These are phyloP conservation scores for Agrochola circellaris DNA, from an alignment of 2,888 invertebrate species.

Conservation along the genomic window DNA sequence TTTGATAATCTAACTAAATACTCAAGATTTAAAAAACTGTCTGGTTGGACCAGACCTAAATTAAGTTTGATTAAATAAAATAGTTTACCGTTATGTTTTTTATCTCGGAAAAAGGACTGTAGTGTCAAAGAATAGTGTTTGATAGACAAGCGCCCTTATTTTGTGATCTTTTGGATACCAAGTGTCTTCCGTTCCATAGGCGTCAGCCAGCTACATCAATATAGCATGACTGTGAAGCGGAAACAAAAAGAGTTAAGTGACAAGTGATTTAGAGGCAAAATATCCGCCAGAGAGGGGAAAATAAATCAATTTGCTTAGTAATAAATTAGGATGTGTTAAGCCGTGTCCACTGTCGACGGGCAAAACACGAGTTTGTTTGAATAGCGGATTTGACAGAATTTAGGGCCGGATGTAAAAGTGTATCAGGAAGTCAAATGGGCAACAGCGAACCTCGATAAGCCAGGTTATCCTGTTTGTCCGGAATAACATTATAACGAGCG, in stretches of 20 bases:
- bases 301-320: constrained; percentile 46
- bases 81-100: constrained; percentile 84
- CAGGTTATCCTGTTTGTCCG: background rate
- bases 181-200: constrained; percentile 88
- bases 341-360: constrained; percentile 32
- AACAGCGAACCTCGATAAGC: background rate
- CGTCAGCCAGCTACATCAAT: constrained; percentile 86
- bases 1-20: background rate
- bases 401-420: constrained; percentile 13
- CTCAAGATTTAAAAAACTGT: background rate
- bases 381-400: constrained; percentile 46
- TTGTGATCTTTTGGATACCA: constrained; percentile 91
- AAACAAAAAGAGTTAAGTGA: constrained; percentile 45
- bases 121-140: constrained; percentile 89
- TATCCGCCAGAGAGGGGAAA: constrained; percentile 26
- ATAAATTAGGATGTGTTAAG: constrained; percentile 48
- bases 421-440: background rate
- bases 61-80: background rate
- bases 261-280: constrained; percentile 42
- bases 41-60: background rate
- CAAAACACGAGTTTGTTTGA: constrained; percentile 32
- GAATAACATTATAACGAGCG: background rate
- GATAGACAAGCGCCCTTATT: constrained; percentile 88
- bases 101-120: constrained; percentile 83
- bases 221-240: constrained; percentile 86